These are phyloP conservation scores for Agrilus planipennis DNA, from an alignment of 1,140 invertebrate genomes.

Conservation along the genomic window DNA sequence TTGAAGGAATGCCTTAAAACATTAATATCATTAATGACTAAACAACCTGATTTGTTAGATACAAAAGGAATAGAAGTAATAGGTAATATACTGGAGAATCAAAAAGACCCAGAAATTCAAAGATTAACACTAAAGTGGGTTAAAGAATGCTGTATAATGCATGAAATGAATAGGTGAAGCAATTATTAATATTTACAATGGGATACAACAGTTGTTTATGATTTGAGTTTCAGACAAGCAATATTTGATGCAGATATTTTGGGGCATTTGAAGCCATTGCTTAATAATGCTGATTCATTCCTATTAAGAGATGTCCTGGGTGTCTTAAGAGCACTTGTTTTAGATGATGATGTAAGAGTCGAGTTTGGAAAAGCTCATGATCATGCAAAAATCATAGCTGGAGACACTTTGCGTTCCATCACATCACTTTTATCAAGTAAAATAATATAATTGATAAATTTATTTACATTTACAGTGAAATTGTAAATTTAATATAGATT, in stretches of 20 bases:
- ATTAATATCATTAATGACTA: constrained; percentile 54
- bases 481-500: too few relatives aligned
- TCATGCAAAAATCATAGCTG: constrained; percentile 66
- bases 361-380: constrained; percentile 79
- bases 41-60: constrained; percentile 60
- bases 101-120: constrained; percentile 39
- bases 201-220: constrained; percentile 1
- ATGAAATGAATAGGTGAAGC: constrained; percentile 51
- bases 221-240: constrained; percentile 39
- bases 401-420: constrained; percentile 50
- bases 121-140: constrained; percentile 53
- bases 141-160: constrained; percentile 56
- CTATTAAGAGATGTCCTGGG: constrained; percentile 49
- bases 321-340: constrained; percentile 54
- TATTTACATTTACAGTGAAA: too few relatives aligned
- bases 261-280: constrained; percentile 43
- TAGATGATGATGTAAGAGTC: constrained; percentile 78
- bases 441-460: too few relatives aligned
- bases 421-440: constrained; percentile 56
- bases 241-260: constrained; percentile 47
- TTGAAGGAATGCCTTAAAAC: constrained; percentile 42
- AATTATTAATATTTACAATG: constrained; percentile 4
- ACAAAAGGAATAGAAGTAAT: constrained; percentile 48
- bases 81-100: constrained; percentile 38
- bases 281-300: constrained; percentile 38